Evolutionary conservation across 1,140 invertebrate species (phyloP).

Genomic region (Chelonus insularis): DNA sequence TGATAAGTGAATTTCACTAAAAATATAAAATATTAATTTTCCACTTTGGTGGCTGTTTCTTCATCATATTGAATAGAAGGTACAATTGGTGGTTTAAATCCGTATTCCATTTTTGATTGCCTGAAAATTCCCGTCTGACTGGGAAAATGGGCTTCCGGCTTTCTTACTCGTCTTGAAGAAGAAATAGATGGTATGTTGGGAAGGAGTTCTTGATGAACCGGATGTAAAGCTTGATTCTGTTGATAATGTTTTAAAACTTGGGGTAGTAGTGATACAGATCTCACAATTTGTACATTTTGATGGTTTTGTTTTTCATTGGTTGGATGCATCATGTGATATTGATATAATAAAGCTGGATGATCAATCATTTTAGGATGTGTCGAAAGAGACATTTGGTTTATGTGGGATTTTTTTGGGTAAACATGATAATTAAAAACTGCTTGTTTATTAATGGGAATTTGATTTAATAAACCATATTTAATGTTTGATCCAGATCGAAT

Average conservation of each 20-base stretch:
- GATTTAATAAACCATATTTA: slow-evolving; percentile 24
- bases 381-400: slow-evolving; percentile 7
- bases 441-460: slow-evolving; percentile 19
- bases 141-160: slow-evolving; percentile 42
- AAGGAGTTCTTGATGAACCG: slow-evolving; percentile 31
- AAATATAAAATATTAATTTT: slow-evolving; percentile 36
- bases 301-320: slow-evolving; percentile 30
- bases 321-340: slow-evolving; percentile 4
- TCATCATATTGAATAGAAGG: slow-evolving; percentile 81
- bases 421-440: background rate
- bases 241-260: slow-evolving; percentile 26
- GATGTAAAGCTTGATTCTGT: slow-evolving; percentile 24
- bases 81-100: slow-evolving; percentile 77
- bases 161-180: slow-evolving; percentile 42
- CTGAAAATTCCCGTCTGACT: slow-evolving; percentile 62
- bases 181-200: slow-evolving; percentile 13
- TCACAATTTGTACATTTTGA: slow-evolving; percentile 49
- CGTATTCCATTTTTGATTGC: slow-evolving; percentile 76
- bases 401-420: no score
- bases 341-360: background rate
- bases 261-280: slow-evolving; percentile 50
- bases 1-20: background rate
- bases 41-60: slow-evolving; percentile 52
- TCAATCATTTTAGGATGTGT: slow-evolving; percentile 10
- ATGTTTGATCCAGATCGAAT: slow-evolving; percentile 7